phyloP scores from a whole-genome alignment of 2,888 invertebrate genomes.

The Apotomis turbidana region DNA sequence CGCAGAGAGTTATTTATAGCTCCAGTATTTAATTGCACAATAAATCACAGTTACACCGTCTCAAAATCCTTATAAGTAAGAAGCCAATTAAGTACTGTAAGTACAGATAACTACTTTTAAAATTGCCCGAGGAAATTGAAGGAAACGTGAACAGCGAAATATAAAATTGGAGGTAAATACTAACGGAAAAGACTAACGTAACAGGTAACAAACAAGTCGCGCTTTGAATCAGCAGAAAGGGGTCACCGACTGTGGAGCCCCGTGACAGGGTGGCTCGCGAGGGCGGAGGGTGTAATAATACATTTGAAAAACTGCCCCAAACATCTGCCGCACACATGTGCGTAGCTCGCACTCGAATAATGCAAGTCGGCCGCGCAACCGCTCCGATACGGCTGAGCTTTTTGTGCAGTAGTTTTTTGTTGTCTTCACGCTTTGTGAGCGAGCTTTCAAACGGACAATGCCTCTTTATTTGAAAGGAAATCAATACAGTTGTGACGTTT shows the following conservation, averaged over 20 bases:
- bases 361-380: constrained; percentile 76
- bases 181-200: constrained; percentile 50
- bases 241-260: constrained; percentile 76
- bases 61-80: constrained; percentile 13
- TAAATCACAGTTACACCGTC: constrained; percentile 44
- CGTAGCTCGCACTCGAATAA: constrained; percentile 75
- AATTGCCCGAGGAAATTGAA: constrained; percentile 1
- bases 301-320: constrained; percentile 78
- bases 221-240: constrained; percentile 68
- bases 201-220: constrained; percentile 71
- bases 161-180: constrained; percentile 23
- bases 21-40: constrained; percentile 44
- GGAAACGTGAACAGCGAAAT: constrained; percentile 3
- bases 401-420: constrained; percentile 77
- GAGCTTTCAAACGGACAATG: constrained; percentile 76
- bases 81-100: constrained; percentile 17
- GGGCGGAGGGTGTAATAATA: constrained; percentile 72
- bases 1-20: constrained; percentile 68
- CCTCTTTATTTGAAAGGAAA: constrained; percentile 70
- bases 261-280: constrained; percentile 53
- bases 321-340: constrained; percentile 82
- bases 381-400: constrained; percentile 67
- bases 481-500: constrained; percentile 69
- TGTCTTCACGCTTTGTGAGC: constrained; percentile 76
- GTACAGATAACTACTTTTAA: constrained; percentile 10